Conservation (phyloP, 2,888 invertebrate genomes). For the Apotomis turbidana region DNA sequence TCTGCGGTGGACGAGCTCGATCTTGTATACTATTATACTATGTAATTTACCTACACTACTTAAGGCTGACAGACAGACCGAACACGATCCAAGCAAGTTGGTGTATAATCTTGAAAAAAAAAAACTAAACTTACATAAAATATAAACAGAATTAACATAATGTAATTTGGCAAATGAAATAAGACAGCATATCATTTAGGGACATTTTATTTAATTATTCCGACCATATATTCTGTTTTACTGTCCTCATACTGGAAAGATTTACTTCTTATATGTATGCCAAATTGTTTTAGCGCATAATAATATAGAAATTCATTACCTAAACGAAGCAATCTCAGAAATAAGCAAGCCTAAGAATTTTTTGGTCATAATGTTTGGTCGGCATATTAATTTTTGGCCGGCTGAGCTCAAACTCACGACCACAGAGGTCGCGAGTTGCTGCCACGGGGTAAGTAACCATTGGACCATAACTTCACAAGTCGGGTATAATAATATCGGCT, state of each 20-base stretch:
- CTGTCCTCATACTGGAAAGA: background rate
- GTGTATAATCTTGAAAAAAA: background rate
- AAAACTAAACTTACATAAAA: background rate
- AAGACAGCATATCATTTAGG: background rate
- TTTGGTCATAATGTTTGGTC: no score
- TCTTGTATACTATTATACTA: slow-evolving; percentile 49
- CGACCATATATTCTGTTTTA: background rate
- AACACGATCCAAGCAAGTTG: background rate
- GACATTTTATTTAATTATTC: background rate
- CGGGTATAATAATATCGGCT: background rate
- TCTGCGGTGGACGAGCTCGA: slow-evolving; percentile 52
- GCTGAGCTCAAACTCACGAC: background rate
- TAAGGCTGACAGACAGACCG: background rate
- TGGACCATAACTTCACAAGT: background rate
- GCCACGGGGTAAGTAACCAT: slow-evolving; percentile 2
- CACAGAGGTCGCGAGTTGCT: background rate
- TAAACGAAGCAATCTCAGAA: no score
- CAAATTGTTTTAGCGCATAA: no score
- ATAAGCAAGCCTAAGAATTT: no score
- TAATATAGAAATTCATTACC: no score
- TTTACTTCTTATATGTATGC: no score
- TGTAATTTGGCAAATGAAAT: background rate
- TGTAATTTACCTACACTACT: slow-evolving; percentile 20
- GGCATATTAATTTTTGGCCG: no score
- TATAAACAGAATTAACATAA: background rate